A percentile compares a stretch with the other conserved stretches of the same genome.
These are phyloP conservation scores for Coregonus suidteri DNA, from an alignment of 2,797 vertebrate genomes.

Conservation along the genomic window DNA sequence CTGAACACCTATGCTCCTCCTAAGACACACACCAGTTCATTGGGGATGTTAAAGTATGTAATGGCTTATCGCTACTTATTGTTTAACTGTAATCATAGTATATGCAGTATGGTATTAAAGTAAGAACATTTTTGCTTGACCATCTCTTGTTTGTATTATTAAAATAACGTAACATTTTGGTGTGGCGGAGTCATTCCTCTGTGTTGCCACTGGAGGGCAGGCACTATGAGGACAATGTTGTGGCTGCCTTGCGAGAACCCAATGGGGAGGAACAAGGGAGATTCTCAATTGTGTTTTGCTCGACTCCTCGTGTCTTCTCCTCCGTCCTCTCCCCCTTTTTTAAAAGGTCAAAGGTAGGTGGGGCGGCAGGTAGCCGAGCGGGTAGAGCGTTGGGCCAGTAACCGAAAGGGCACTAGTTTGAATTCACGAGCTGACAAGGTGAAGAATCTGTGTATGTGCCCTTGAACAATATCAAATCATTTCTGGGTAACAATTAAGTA, in stretches of 20 bases:
- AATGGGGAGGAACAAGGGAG: neutral
- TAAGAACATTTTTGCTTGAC: conserved; percentile 14
- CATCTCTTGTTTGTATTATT: neutral
- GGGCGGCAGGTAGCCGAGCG: no score
- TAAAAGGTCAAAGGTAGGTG: no score
- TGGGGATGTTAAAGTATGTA: conserved; percentile 51
- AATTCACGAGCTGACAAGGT: no score
- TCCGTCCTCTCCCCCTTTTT: no score
- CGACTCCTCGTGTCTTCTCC: neutral
- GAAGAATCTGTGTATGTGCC: no score
- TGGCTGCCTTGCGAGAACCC: neutral
- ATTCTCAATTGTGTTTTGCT: neutral
- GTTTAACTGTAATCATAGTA: conserved; percentile 52
- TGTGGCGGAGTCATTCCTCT: neutral
- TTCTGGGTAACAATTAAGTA: no score
- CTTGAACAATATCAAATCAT: no score
- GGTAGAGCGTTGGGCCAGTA: no score
- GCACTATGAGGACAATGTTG: neutral
- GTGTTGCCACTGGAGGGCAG: neutral
- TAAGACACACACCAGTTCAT: conserved; percentile 16
- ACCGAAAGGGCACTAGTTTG: no score
- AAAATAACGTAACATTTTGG: neutral
- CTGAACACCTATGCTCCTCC: no score
- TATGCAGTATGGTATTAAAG: conserved; percentile 55
- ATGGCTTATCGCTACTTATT: conserved; percentile 47